phyloP scores from a whole-genome alignment of 2,113 vertebrate species.

The Megaceryle maxima region DNA sequence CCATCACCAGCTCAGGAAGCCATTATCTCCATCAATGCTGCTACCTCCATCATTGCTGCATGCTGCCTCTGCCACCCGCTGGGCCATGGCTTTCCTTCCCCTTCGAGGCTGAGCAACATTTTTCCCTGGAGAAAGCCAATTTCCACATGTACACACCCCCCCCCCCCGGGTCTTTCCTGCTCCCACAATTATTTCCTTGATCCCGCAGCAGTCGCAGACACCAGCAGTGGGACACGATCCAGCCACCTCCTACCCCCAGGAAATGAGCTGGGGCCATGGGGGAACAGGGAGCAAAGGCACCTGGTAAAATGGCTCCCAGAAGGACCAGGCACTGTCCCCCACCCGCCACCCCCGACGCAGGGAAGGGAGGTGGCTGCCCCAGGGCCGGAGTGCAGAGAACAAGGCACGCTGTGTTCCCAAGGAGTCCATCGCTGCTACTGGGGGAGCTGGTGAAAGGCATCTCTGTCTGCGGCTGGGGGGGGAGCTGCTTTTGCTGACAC shows the following conservation, averaged over 20 bases:
- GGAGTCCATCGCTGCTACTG: not conserved
- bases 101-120: not conserved
- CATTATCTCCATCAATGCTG: fast-evolving
- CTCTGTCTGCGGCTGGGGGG: not conserved
- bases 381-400: not conserved
- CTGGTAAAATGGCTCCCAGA: not conserved
- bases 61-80: fast-evolving
- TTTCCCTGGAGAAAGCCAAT: not conserved
- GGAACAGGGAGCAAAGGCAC: not conserved
- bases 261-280: fast-evolving
- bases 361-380: not conserved
- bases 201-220: fast-evolving
- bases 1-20: not conserved
- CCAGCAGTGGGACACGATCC: not conserved
- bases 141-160: not conserved
- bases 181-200: not conserved
- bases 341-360: not conserved
- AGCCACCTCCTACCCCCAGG: not conserved
- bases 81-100: not conserved
- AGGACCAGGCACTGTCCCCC: not conserved
- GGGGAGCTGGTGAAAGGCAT: constrained; percentile 10
- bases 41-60: no score
- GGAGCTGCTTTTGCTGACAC: not conserved
- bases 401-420: constrained; percentile 29
- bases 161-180: not conserved